Evolutionary conservation across 1,140 invertebrate species (phyloP).

Genomic region (Hetaerina americana): DNA sequence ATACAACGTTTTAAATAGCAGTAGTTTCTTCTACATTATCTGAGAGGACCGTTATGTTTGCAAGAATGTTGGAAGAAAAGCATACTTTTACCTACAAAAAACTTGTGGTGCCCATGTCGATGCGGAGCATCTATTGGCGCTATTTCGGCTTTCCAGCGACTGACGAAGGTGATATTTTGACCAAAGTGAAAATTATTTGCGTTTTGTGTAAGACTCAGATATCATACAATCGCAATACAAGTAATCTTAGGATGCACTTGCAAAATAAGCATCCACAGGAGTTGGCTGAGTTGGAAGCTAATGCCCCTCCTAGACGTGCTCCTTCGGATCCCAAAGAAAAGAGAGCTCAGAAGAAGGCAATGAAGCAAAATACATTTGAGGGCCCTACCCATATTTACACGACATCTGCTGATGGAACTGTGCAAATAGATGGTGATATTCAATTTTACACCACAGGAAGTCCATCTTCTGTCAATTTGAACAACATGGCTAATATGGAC

Average conservation of each 20-base stretch:
- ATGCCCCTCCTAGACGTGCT: slow-evolving; percentile 5
- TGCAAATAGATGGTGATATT: slow-evolving; percentile 33
- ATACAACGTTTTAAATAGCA: neutral
- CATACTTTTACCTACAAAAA: neutral
- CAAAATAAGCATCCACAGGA: slow-evolving; percentile 42
- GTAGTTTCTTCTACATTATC: neutral
- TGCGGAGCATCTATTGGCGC: slow-evolving; percentile 51
- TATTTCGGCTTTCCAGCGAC: slow-evolving; percentile 49
- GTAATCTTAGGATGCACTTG: slow-evolving; percentile 45
- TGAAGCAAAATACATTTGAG: slow-evolving; percentile 19
- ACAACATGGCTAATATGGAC: neutral
- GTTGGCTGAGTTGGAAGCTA: slow-evolving; percentile 17
- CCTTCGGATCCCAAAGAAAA: slow-evolving; percentile 26
- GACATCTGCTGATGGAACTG: slow-evolving; percentile 31
- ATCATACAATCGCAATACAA: slow-evolving; percentile 48
- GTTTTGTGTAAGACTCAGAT: slow-evolving; percentile 45
- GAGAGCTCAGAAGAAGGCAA: slow-evolving; percentile 26
- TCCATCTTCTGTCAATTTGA: slow-evolving; percentile 1
- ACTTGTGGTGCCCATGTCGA: slow-evolving; percentile 39
- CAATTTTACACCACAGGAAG: slow-evolving; percentile 26
- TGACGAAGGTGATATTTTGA: slow-evolving; percentile 43
- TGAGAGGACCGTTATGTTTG: neutral
- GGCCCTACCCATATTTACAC: slow-evolving; percentile 28
- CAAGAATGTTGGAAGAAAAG: neutral
- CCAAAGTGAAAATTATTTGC: slow-evolving; percentile 47